These are phyloP conservation scores for Anhinga anhinga DNA, from an alignment of 2,113 vertebrate genomes.

Conservation along the genomic window DNA sequence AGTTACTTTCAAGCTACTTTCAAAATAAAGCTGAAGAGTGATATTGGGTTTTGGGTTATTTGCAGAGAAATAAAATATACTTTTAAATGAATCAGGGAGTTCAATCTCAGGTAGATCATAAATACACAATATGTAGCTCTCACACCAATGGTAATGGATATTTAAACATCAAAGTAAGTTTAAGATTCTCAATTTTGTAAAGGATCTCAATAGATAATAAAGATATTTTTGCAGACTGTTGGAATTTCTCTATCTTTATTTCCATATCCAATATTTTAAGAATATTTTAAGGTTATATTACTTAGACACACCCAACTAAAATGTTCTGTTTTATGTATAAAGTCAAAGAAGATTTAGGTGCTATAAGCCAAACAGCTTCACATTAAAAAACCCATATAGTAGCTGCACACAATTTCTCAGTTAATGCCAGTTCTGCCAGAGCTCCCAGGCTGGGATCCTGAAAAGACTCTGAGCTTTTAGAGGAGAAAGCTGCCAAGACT, in stretches of 20 bases:
- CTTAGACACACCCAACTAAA: neutral
- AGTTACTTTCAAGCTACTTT: neutral
- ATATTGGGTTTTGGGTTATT: neutral
- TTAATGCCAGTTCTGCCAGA: neutral
- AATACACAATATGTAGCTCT: neutral
- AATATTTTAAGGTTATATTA: neutral
- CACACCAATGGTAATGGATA: neutral
- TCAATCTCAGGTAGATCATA: neutral
- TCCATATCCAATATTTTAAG: neutral
- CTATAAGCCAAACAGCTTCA: neutral
- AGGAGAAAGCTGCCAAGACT: constrained; percentile 9
- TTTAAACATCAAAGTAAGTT: neutral
- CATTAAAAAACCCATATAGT: neutral
- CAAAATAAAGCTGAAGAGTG: neutral
- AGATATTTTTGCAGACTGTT: neutral
- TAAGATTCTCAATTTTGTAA: neutral
- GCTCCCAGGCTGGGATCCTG: neutral
- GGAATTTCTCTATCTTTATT: neutral
- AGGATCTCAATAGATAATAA: neutral
- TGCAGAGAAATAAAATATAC: neutral
- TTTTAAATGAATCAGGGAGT: neutral
- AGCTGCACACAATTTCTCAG: neutral
- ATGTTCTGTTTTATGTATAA: neutral
- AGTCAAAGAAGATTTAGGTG: neutral
- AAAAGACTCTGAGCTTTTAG: neutral